Conservation (phyloP, 2,888 invertebrate species). For the Macrostomum cliftonense region DNA sequence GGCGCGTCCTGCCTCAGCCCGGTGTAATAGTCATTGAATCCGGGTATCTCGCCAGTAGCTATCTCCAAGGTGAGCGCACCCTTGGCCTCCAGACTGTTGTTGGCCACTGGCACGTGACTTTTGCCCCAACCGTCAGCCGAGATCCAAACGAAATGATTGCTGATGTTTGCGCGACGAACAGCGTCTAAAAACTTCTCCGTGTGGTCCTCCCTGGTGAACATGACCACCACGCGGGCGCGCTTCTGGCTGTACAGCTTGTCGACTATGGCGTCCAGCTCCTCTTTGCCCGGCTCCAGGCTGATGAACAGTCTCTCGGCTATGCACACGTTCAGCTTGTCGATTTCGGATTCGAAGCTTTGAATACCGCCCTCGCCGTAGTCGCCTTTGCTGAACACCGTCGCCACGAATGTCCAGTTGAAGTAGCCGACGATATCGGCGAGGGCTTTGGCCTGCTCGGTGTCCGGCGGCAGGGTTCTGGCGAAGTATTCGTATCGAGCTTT, state of each 20-base stretch:
- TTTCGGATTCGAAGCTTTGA: conserved; percentile 50
- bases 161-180: conserved; percentile 41
- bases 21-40: conserved; percentile 51
- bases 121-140: conserved; percentile 54
- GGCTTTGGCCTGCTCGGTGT: conserved; percentile 46
- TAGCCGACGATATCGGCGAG: conserved; percentile 51
- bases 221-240: conserved; percentile 46
- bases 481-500: conserved; percentile 53
- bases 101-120: conserved; percentile 48
- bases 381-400: conserved; percentile 52
- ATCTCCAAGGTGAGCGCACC: conserved; percentile 57
- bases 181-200: conserved; percentile 48
- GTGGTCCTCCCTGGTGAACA: conserved; percentile 56
- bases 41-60: conserved; percentile 46
- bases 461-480: conserved; percentile 45
- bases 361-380: conserved; percentile 58
- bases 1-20: conserved; percentile 32
- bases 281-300: background rate
- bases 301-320: conserved; percentile 54
- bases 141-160: conserved; percentile 44
- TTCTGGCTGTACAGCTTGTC: no score
- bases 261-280: conserved; percentile 5
- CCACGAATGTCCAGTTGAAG: conserved; percentile 52
- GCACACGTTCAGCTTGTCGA: conserved; percentile 42
- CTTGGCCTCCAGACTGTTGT: conserved; percentile 50